These are phyloP conservation scores for Mesoligia furuncula DNA, from an alignment of 2,888 invertebrate species.

Conservation along the genomic window DNA sequence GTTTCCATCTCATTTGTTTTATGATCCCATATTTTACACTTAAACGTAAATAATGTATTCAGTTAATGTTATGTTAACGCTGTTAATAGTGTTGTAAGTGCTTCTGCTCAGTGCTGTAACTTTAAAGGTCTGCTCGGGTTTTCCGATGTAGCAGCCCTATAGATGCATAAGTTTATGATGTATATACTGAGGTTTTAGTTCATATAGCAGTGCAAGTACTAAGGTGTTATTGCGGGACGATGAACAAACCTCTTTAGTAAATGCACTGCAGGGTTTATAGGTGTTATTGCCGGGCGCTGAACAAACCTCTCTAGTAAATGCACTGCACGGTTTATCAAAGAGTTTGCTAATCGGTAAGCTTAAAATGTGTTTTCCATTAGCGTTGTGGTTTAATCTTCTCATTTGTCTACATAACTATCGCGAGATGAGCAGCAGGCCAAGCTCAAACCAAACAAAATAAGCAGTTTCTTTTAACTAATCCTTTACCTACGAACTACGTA, in stretches of 20 bases:
- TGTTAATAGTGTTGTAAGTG: not conserved
- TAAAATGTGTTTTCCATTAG: constrained; percentile 27
- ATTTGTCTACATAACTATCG: constrained; percentile 1
- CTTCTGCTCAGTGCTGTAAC: not conserved
- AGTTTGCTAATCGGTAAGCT: not conserved
- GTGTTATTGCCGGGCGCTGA: constrained; percentile 6
- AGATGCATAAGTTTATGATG: not conserved
- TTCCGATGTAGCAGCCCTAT: not conserved
- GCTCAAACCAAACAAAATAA: not conserved
- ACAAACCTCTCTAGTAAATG: constrained; percentile 20
- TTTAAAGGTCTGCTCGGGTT: not conserved
- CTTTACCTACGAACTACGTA: not conserved
- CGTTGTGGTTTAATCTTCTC: not conserved
- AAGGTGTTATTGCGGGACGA: constrained; percentile 1
- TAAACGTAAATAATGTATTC: not conserved
- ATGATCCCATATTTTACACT: not conserved
- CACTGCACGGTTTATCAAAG: not conserved
- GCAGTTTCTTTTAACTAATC: not conserved
- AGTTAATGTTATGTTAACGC: not conserved
- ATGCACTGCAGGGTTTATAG: constrained; percentile 10
- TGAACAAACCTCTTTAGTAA: constrained; percentile 16
- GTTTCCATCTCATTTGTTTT: not conserved
- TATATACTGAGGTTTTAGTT: not conserved
- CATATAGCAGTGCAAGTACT: not conserved
- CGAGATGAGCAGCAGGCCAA: not conserved